Evolutionary conservation across 2,888 invertebrate genomes (phyloP).

Genomic region (Metellina segmentata): DNA sequence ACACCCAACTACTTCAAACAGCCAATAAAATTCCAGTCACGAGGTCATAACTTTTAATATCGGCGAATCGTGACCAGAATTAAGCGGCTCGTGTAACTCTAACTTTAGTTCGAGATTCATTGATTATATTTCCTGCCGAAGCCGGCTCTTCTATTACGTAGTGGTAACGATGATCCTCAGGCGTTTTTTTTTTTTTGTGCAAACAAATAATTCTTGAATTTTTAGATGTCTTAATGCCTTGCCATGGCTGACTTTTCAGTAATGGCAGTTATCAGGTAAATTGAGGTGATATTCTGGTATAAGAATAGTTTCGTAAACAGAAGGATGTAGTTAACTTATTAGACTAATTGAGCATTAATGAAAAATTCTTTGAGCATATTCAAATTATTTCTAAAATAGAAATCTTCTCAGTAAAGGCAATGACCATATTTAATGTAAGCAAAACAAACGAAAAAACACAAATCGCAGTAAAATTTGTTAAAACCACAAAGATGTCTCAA

Average conservation of each 20-base stretch:
- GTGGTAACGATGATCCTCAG: no score
- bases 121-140: slow-evolving; percentile 47
- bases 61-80: slow-evolving; percentile 68
- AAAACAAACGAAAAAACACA: no score
- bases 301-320: no score
- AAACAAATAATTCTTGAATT: neutral
- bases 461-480: neutral
- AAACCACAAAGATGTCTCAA: neutral
- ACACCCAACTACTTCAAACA: slow-evolving; percentile 40
- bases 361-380: no score
- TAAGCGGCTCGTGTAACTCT: slow-evolving; percentile 34
- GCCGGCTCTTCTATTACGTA: neutral
- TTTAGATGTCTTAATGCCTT: neutral
- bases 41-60: slow-evolving; percentile 73
- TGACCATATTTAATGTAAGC: no score
- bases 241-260: no score
- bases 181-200: neutral
- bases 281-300: no score
- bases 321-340: no score
- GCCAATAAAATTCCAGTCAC: slow-evolving; percentile 72
- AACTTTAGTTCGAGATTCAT: slow-evolving; percentile 57
- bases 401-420: no score
- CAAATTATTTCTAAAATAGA: no score
- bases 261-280: no score
- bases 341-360: no score